Evolutionary conservation across 2,113 vertebrate species (phyloP).

Genomic region (Tor tambroides): DNA sequence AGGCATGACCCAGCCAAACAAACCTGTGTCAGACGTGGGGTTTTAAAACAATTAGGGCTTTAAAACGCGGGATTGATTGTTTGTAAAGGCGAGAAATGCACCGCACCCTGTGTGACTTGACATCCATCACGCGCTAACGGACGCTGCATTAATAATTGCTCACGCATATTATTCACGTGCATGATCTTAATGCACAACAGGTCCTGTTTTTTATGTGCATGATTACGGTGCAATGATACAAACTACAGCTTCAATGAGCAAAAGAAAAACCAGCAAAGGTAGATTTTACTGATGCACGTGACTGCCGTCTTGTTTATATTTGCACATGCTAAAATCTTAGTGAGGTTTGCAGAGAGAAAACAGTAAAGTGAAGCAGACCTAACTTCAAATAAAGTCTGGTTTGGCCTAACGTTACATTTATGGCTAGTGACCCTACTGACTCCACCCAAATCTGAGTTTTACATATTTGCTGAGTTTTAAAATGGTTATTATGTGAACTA

Average conservation of each 20-base stretch:
- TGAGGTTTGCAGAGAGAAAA: neutral
- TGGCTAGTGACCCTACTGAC: neutral
- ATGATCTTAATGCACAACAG: neutral
- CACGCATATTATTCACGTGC: neutral
- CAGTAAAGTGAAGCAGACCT: neutral
- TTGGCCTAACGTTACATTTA: neutral
- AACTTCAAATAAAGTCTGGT: neutral
- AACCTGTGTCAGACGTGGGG: neutral
- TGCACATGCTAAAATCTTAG: neutral
- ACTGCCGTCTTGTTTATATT: neutral
- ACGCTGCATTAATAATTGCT: neutral
- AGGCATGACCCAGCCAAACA: neutral
- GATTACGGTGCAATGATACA: neutral
- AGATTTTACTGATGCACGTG: neutral
- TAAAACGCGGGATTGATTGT: neutral
- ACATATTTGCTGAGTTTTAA: neutral
- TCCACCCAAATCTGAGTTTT: neutral
- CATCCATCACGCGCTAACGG: constrained; percentile 18
- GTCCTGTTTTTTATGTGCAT: neutral
- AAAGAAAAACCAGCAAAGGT: neutral
- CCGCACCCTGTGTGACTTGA: constrained; percentile 2
- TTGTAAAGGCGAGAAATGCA: neutral
- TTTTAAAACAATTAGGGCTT: neutral
- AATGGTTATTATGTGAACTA: neutral
- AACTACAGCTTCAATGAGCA: neutral